Evolutionary conservation across 2,888 invertebrate species (phyloP).

Genomic region (Neocrepidodera transversa): DNA sequence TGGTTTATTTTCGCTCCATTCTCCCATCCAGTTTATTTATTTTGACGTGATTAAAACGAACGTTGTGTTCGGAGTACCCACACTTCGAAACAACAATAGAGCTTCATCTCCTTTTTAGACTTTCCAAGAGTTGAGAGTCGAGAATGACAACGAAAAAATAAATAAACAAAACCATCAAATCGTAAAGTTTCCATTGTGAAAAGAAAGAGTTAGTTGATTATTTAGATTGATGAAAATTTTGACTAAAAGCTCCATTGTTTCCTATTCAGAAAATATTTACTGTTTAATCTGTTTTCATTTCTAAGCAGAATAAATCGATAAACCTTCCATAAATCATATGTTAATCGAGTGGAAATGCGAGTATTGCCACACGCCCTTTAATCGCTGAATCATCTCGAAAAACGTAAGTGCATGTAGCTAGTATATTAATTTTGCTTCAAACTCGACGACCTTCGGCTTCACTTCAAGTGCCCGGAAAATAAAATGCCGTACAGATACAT

Average conservation of each 20-base stretch:
- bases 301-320: too few relatives aligned
- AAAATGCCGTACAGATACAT: background rate
- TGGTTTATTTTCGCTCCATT: background rate
- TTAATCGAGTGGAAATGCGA: too few relatives aligned
- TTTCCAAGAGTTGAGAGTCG: background rate
- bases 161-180: background rate
- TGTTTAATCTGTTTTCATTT: too few relatives aligned
- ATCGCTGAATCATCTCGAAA: too few relatives aligned
- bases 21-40: background rate
- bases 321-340: too few relatives aligned
- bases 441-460: slow-evolving; percentile 1
- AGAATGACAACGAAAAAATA: too few relatives aligned
- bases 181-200: background rate
- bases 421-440: slow-evolving; percentile 10
- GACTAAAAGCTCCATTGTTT: too few relatives aligned
- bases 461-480: slow-evolving; percentile 5
- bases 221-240: too few relatives aligned
- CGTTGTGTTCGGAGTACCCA: background rate
- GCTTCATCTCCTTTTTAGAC: background rate
- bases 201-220: background rate
- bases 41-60: slow-evolving; percentile 1
- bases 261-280: too few relatives aligned
- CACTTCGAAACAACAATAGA: background rate
- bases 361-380: slow-evolving; percentile 7
- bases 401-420: slow-evolving; percentile 5